Base-by-base conservation (phyloP, 2,888 invertebrate genomes). In the Lepeophtheirus nordmannii region DNA sequence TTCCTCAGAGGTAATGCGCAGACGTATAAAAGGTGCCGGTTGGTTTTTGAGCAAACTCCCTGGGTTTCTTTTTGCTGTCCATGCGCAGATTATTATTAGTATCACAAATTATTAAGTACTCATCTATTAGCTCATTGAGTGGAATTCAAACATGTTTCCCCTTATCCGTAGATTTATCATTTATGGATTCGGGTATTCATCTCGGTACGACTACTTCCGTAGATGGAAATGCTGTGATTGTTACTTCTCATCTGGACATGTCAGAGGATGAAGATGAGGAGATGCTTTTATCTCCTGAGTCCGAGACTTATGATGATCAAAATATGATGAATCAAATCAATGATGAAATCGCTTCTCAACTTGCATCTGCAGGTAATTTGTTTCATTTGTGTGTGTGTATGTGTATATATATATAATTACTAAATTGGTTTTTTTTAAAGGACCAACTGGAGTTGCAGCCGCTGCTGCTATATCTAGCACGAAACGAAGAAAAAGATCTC, bases 391-490 rank as follows among this genome's bases (percentile, higher is more conserved):
- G 2, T 46, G 8, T n/a, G 5, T 46, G 8, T 46, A 8, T 46
- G 8, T 53, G 58, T 20, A 63, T 53, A 69, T 65, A 30, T 68
- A 22, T n/a, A 20, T 68, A 37, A 30, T 5, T 23, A 60, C 12
- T 22, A 53, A 23, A 2, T 20, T 17, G 30, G 5, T 23, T 1
- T 61, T 61, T n/a, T 14, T 60, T 12, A 23, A 74, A 89, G 89
- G 90, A 68, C 92, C 93, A 12, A 87, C 93, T 67, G 94, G 94
- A 60, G 90, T 94, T 76, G 94, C 94, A 22, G 94, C 94, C 5
- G 94, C 94, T 5, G 93, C 94, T 58, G 94, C 94, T 58, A 94
- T 94, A 72, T 89, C 90, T 23, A 92, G 93, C 5, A 89, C 91
- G 0, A 93, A 93, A 22, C 94, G 94, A 75, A 82, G 92, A 72